Evolutionary conservation across 37 sponge, comb jelly and placozoan genomes (phyloP), one percentile per base, ranked within the genome.

Genomic region (Geodia barretti): DNA sequence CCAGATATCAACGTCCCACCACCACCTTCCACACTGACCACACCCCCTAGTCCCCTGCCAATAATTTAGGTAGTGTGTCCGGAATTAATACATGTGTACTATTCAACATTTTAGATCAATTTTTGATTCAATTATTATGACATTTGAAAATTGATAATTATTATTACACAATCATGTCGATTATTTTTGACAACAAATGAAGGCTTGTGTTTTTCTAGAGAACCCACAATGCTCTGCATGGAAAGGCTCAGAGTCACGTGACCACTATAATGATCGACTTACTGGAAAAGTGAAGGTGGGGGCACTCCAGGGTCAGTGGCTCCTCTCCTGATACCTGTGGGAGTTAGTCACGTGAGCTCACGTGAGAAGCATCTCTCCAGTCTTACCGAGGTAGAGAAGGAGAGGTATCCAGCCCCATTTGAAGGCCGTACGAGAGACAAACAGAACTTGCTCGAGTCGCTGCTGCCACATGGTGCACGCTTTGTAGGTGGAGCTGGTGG

Each of bases 351-450:
- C 32, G 11, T 23, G 69, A 62, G 42, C 34, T 39, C 1, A 76
- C 17, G 40, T 64, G 3, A 40, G 66, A 39, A 36, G 28, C 35
- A 4, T 35, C 4, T 24, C 8, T 7, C 17, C 67, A 25, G 7
- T 20, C 74, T 79, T 73, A 88, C 89, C 89, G 21, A 88, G 66
- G 39, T 77, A 88, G 41, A 88, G 68, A 39, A 88, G 82, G 26
- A 88, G 38, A 33, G 89, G 89, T 0, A 88, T 88, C 89, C 89
- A 88, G 17, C 79, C 41, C 89, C 89, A 88, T 64, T 88, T 88
- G 69, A 83, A 73, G 0, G 43, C 58, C 1, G 62, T 64, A 24
- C 79, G 69, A 20, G 65, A 66, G 42, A 31, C 69, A 26, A 80
- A n/a, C 17, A 87, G n/a, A 19, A 87, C 87, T n/a, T 80, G 68